A percentile compares a stretch with the other conserved stretches of the same genome.
These are phyloP conservation scores for Lasaia peninsularis DNA, from an alignment of 1,140 invertebrate species.

Conservation along the genomic window DNA sequence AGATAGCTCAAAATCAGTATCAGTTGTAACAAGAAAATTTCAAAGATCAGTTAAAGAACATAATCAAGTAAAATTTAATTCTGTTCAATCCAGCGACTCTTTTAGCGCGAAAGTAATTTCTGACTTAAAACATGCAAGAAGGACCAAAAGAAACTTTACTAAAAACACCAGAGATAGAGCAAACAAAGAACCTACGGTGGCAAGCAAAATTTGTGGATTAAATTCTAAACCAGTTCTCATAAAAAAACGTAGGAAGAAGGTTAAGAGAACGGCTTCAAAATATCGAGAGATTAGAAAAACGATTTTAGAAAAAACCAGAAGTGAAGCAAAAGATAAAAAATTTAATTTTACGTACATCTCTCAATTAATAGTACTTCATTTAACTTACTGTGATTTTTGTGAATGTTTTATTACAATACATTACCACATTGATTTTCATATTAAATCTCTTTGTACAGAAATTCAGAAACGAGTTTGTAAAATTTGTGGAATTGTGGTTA, in stretches of 20 bases:
- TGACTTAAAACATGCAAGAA: too few species aligned
- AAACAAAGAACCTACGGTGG: too few species aligned
- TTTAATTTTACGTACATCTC: neutral
- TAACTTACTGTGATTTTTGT: constrained; percentile 42
- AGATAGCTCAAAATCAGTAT: neutral
- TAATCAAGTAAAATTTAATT: too few species aligned
- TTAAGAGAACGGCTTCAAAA: neutral
- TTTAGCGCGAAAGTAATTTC: too few species aligned
- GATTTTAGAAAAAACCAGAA: neutral
- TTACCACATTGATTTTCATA: constrained; percentile 29
- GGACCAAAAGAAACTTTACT: too few species aligned
- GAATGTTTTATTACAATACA: constrained; percentile 37
- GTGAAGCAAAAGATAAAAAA: constrained; percentile 5
- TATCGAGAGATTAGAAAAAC: neutral
- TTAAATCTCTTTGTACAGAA: constrained; percentile 29
- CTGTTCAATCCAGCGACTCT: too few species aligned
- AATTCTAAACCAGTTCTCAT: too few species aligned
- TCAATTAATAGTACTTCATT: constrained; percentile 16
- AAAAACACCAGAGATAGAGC: too few species aligned
- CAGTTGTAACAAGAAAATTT: too few species aligned
- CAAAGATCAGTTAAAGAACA: too few species aligned
- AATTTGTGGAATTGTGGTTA: constrained; percentile 47
- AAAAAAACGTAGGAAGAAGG: too few species aligned
- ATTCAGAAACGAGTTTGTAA: constrained; percentile 35
- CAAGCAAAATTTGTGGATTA: too few species aligned